Conservation (phyloP, 2,797 vertebrate genomes). For the Lagodon rhomboides region DNA sequence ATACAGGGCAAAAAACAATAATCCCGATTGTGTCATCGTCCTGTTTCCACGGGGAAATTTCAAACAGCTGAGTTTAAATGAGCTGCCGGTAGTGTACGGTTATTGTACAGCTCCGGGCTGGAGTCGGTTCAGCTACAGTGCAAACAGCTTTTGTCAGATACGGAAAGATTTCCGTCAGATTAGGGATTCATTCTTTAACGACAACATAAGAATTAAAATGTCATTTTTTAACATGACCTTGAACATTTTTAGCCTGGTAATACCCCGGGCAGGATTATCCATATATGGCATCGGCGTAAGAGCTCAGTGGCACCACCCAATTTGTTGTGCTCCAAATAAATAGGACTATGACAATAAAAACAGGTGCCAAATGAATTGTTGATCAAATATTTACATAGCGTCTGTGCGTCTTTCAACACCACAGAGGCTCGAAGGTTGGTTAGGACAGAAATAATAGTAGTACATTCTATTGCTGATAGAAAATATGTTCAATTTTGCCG, state of each 20-base stretch:
- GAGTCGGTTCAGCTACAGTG: background rate
- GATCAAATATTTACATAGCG: too few species aligned
- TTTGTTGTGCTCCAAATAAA: too few species aligned
- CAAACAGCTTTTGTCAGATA: slow-evolving; percentile 2
- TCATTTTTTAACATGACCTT: too few species aligned
- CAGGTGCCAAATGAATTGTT: too few species aligned
- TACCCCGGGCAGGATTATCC: background rate
- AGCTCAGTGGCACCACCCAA: too few species aligned
- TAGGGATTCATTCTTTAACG: background rate
- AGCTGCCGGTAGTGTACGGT: background rate
- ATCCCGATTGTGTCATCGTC: slow-evolving; percentile 68
- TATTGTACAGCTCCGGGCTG: background rate
- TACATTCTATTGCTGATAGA: too few species aligned
- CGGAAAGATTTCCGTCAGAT: slow-evolving; percentile 10
- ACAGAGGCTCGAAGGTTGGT: too few species aligned
- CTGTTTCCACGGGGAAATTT: slow-evolving; percentile 27
- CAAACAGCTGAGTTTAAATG: slow-evolving; percentile 13
- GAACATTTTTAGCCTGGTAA: background rate
- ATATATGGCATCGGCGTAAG: too few species aligned
- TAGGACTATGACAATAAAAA: too few species aligned
- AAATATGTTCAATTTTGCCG: too few species aligned
- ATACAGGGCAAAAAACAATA: slow-evolving; percentile 68
- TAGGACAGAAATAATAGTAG: too few species aligned
- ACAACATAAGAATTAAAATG: background rate
- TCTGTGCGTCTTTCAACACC: too few species aligned